Evolutionary conservation across 2,888 invertebrate genomes (phyloP), one percentile per base, ranked within the genome.

Genomic region (Beris chalybata): DNA sequence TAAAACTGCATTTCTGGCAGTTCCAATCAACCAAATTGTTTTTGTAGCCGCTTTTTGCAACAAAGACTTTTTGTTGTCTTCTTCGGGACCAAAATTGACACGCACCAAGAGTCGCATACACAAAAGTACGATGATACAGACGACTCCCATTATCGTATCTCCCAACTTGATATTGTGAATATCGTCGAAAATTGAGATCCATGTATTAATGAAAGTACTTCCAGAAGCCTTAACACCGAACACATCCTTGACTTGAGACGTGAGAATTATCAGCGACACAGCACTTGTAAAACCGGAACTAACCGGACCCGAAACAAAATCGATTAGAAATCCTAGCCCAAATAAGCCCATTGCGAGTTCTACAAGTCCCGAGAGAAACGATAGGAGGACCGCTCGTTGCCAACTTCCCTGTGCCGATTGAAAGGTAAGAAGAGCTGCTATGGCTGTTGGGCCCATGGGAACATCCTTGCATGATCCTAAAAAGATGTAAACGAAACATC

Each of bases 391-490:
- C 0, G 92, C 91, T 63, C 81, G 78, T 61, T 77, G 79, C 72
- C 83, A 81, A 6, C 82, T 78, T 50, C 88, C 89, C 59, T 86
- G 84, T 0, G 91, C 86, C 38, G 89, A 86, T 82, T 92, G 91
- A 79, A 85, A 90, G 0, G 94, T 94, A 72, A 96, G 85, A 66
- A 96, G 83, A 4, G 95, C 92, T 71, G 93, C 89, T 74, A 96
- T 94, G 69, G 96, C 95, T 2, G 95, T 95, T 13, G 96, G 96
- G 11, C 96, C 95, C 73, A 95, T 87, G 1, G 95, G 95, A 68
- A 95, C 91, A 78, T 95, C 95, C 78, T 94, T 93, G 77, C 94
- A 93, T 70, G 93, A 94, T 55, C 96, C 96, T 73, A 97, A 85
- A 72, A 96, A 82, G 74, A 93, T 90, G 83, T 97, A 97, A 69